phyloP scores from a whole-genome alignment of 2,888 invertebrate genomes.

The Bursaphelenchus okinawaensis region DNA sequence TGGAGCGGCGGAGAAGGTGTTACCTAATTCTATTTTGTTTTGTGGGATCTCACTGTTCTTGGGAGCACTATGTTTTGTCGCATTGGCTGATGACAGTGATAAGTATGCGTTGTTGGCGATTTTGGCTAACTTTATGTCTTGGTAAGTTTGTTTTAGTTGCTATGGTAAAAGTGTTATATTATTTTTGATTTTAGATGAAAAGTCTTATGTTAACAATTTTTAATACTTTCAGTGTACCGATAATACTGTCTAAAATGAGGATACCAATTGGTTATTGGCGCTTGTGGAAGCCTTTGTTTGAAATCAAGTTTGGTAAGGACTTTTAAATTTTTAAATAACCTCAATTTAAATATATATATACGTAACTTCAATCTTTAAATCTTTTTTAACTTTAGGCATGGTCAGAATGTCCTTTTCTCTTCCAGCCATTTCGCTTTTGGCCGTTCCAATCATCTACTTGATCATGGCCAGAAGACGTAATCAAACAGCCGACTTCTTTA shows the following conservation, averaged over 20 bases:
- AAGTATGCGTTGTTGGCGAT: conserved; percentile 39
- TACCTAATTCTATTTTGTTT: conserved; percentile 43
- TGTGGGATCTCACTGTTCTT: conserved; percentile 39
- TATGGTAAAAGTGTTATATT: no score
- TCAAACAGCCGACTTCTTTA: conserved; percentile 20
- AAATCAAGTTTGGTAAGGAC: conserved; percentile 30
- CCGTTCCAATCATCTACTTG: conserved; percentile 37
- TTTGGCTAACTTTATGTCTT: conserved; percentile 37
- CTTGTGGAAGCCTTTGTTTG: conserved; percentile 36
- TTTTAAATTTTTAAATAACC: no score
- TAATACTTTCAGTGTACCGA: conserved; percentile 30
- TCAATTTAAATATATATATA: no score
- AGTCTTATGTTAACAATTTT: no score
- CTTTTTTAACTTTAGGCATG: conserved; percentile 31
- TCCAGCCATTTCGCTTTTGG: conserved; percentile 34
- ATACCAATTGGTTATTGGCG: conserved; percentile 32
- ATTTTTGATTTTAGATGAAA: no score
- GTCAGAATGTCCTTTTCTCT: conserved; percentile 31
- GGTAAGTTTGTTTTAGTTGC: conserved; percentile 29
- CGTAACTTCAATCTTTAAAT: no score
- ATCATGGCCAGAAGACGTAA: conserved; percentile 28
- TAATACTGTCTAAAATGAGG: conserved; percentile 31
- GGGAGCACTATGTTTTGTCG: conserved; percentile 35
- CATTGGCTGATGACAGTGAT: conserved; percentile 37
- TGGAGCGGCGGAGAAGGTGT: conserved; percentile 36